Base-by-base conservation (phyloP, 1,140 invertebrate species). In the Oryctes rhinoceros region DNA sequence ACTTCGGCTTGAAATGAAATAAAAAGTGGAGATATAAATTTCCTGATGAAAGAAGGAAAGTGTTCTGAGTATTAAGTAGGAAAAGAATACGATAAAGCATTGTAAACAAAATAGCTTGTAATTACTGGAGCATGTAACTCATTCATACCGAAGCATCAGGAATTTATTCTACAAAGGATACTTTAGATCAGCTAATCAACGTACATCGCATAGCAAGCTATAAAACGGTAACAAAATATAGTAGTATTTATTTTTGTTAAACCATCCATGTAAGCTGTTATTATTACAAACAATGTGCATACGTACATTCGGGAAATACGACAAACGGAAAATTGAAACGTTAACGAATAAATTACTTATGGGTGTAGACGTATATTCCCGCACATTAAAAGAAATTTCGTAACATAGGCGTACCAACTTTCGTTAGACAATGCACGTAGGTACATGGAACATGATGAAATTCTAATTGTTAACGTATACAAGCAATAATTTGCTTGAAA, bases 11-110 rank as follows among this genome's bases (percentile, higher is more conserved):
- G 3, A 44, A 44, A 44, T 44, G 20, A 62, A 18, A 15, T 62
- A 62, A 62, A 62, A 62, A 62, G 53, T 62, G 5, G 15, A 62
- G 53, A n/a, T 62, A 62, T 62, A 62, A 62, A 62, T 62, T 62
- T 62, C 53, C 20, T 15, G 9, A 11, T 71, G 24, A 13, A 71
- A 30, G 18, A 35, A 24, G 0, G 24, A 71, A 71, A 13, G 24
- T 24, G 18, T 71, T 71, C 24, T 71, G 9, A 5, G 65, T 7
- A 71, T 4, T 20, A 35, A n/a, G 18, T 35, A 9, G 35, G 65
- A 35, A 9, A 71, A 71, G 65, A 35, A 71, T 35, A 4, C 0
- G 20, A 71, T 71, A 71, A 59, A n/a, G 30, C 7, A 24, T 24
- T 4, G 65, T 35, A 18, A 71, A 71, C 35, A 37, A 37, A 71